Conservation (phyloP, 2,113 vertebrate species). For the Cyanistes caeruleus region DNA sequence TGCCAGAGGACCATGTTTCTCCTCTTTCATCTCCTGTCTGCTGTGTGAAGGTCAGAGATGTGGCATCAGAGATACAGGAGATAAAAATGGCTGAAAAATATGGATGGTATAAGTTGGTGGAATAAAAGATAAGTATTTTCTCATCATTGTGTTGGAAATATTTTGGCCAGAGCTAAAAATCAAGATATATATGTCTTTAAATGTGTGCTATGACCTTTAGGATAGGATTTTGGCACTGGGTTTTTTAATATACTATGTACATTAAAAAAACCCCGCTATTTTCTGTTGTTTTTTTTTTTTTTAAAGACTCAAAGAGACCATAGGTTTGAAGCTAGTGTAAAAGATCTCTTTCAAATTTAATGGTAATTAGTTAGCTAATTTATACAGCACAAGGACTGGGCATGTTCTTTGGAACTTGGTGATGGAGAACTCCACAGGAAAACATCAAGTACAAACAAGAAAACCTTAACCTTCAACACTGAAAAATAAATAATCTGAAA, state of each 20-base stretch:
- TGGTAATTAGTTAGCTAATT: background rate
- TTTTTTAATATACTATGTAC: background rate
- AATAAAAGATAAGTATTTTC: background rate
- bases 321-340: background rate
- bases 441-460: background rate
- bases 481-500: background rate
- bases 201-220: background rate
- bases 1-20: background rate
- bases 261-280: background rate
- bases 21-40: background rate
- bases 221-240: background rate
- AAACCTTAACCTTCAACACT: background rate
- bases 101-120: accelerated
- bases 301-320: background rate
- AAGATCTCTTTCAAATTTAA: background rate
- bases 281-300: background rate
- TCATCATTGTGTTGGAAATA: background rate
- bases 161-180: background rate
- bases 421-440: background rate
- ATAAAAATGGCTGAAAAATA: background rate
- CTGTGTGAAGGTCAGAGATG: background rate
- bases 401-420: background rate
- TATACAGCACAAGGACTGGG: background rate
- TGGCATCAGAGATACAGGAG: background rate
- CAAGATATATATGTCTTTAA: background rate